Base-by-base conservation (phyloP, 2,113 vertebrate species). In the Mesocricetus auratus region DNA sequence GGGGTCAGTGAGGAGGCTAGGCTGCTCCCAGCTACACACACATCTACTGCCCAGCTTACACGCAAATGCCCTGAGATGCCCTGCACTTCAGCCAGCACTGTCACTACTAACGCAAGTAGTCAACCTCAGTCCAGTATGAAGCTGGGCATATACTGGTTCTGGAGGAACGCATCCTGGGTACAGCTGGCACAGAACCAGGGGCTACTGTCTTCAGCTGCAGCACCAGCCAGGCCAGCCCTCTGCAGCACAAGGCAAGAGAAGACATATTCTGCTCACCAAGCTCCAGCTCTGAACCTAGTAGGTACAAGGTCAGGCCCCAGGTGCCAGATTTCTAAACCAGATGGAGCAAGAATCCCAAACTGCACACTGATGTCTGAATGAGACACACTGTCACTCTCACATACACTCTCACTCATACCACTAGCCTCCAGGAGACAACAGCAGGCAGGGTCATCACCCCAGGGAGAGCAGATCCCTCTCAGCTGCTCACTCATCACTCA, bases 321-420 rank as follows among this genome's bases (percentile, higher is more conserved):
- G 33, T 81, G 93, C 73, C 78, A 96, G 91, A 21, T 24, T 83
- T 68, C 90, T 16, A 53, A 74, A 60, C 71, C 96, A 90, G 79
- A 29, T 33, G 42, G 42, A 86, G 22, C 68, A 78, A 74, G 79
- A 69, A 56, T 85, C 90, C 86, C 90, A 90, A 50, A 79, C 19
- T 71, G 26, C 47, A 83, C 74, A 85, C 42, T 86, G 42, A 83
- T 0, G 8, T n/a, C 39, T 86, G 60, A 29, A 42, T 68, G 2
- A 21, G 60, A 45, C 16, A 4, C 26, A 71, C 22, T 22, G 53
- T 6, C 64, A 66, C 64, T 66, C 64, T 13, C 24, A 36, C 85
- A 86, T 0, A 1, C 7, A 6, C 13, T 5, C 42, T 33, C 24
- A 53, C 4, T 26, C 13, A 33, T 10, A 3, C 2, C 0, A 3